These are phyloP conservation scores for Lepidurus arcticus DNA, from an alignment of 1,140 invertebrate genomes.

Conservation along the genomic window DNA sequence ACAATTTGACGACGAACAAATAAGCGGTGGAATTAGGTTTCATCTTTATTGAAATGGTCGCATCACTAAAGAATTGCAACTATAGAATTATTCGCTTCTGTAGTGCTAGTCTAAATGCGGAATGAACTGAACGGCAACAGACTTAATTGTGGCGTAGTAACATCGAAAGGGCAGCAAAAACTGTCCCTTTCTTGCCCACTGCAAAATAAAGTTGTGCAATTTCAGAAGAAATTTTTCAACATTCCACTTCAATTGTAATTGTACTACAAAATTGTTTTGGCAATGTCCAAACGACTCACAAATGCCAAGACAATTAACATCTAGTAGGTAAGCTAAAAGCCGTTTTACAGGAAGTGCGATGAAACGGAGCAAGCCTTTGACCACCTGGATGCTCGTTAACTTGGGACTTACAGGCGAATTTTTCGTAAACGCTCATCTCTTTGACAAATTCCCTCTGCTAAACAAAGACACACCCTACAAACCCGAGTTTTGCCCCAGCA, in stretches of 20 bases:
- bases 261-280: too few species aligned
- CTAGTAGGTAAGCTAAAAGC: background rate
- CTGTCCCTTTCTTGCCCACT: too few species aligned
- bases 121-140: too few species aligned
- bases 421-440: background rate
- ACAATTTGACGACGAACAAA: background rate
- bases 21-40: background rate
- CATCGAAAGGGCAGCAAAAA: too few species aligned
- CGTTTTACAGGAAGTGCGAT: slow-evolving; percentile 9
- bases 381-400: background rate
- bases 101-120: background rate
- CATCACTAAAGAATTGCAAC: background rate
- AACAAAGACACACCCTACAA: background rate
- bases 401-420: background rate
- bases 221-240: too few species aligned
- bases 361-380: background rate
- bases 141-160: too few species aligned
- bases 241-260: too few species aligned
- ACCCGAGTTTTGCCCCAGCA: background rate
- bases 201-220: too few species aligned
- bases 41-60: background rate
- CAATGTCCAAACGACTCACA: background rate
- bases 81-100: background rate
- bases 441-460: background rate
- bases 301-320: background rate